These are phyloP conservation scores for Tetanocera ferruginea DNA, from an alignment of 2,888 invertebrate genomes.

Conservation along the genomic window DNA sequence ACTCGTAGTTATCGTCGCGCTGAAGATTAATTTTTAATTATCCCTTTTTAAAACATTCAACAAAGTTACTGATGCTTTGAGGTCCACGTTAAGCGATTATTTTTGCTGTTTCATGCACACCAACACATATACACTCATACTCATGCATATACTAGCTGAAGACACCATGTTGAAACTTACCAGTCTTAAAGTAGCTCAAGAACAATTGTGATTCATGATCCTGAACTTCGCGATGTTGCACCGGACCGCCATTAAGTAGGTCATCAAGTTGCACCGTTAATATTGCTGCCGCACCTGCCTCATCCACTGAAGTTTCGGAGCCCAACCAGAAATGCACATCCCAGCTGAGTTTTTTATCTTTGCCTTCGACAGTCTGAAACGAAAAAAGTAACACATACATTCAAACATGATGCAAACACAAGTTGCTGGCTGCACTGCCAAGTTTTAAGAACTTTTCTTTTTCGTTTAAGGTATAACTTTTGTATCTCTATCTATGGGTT, in stretches of 20 bases:
- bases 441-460: background rate
- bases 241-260: constrained; percentile 83
- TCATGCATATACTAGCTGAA: too few species aligned
- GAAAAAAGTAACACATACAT: background rate
- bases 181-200: constrained; percentile 80
- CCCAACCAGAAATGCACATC: constrained; percentile 93
- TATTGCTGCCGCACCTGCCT: constrained; percentile 82
- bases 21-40: too few species aligned
- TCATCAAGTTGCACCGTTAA: constrained; percentile 88
- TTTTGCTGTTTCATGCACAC: too few species aligned
- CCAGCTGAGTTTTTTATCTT: constrained; percentile 78
- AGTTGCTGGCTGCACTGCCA: background rate
- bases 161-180: constrained; percentile 62
- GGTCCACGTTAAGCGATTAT: too few species aligned
- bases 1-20: too few species aligned
- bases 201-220: constrained; percentile 87
- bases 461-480: background rate
- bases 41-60: too few species aligned
- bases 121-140: too few species aligned
- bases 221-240: constrained; percentile 89
- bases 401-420: background rate
- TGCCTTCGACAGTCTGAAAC: constrained; percentile 77
- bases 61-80: too few species aligned
- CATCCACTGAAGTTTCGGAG: constrained; percentile 82
- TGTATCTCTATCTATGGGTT: background rate